phyloP scores from a whole-genome alignment of 2,888 invertebrate genomes.

The Plebejus argus region DNA sequence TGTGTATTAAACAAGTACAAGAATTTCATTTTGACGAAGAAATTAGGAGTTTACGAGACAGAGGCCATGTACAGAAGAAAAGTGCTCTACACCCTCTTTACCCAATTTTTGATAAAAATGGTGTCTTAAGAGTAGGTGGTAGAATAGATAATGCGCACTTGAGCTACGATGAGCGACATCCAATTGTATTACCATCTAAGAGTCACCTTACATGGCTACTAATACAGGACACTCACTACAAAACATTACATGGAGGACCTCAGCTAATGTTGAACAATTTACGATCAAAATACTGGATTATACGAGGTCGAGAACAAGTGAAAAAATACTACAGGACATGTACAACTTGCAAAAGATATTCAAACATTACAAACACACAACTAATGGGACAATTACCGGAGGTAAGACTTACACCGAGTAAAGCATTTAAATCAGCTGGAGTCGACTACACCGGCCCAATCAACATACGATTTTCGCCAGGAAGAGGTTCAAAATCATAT shows the following conservation, averaged over 20 bases:
- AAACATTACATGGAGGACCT: constrained; percentile 45
- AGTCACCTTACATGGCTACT: constrained; percentile 37
- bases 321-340: constrained; percentile 38
- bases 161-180: constrained; percentile 23
- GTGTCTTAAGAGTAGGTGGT: constrained; percentile 33
- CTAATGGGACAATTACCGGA: constrained; percentile 43
- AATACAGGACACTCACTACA: constrained; percentile 42
- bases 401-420: constrained; percentile 40
- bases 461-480: constrained; percentile 42
- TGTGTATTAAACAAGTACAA: constrained; percentile 20
- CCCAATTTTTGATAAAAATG: constrained; percentile 32
- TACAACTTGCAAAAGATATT: constrained; percentile 37
- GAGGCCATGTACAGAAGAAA: not conserved
- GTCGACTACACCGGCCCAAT: constrained; percentile 43
- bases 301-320: constrained; percentile 34
- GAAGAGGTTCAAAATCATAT: no score
- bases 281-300: constrained; percentile 40
- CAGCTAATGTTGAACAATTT: constrained; percentile 41
- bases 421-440: constrained; percentile 41
- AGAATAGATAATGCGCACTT: constrained; percentile 29
- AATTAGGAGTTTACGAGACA: constrained; percentile 27
- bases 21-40: constrained; percentile 18
- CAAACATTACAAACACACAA: constrained; percentile 25
- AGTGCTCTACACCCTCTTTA: constrained; percentile 20
- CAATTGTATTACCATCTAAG: constrained; percentile 35